Evolutionary conservation across 2,797 vertebrate genomes (phyloP), one percentile per base, ranked within the genome.

Genomic region (Pipistrellus kuhlii): DNA sequence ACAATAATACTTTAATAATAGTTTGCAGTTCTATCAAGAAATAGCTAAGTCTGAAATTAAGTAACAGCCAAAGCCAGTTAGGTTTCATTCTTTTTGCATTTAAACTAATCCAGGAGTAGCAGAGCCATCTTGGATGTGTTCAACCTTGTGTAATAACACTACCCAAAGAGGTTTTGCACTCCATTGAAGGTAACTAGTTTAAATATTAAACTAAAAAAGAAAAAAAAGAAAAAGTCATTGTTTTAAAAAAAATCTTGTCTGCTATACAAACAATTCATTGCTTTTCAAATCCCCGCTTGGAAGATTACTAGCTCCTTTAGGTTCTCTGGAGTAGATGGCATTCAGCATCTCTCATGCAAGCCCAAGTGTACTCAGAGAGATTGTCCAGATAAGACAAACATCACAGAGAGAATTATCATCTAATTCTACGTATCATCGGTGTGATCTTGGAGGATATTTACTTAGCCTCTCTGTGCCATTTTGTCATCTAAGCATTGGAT

Each of bases 371-470:
- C 20, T 2, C 11, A 17, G 3, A n/a, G 20, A 17, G 32, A 51
- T 59, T 0, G 0, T 46, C 23, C 6, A 0, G 25, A 0, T 25
- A 72, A 62, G 0, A 2, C 2, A 7, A 11, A 10, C 0, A 0
- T 21, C 23, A 7, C 13, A n/a, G 27, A 32, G 17, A 78, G 32
- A 9, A 12, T 20, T 6, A 18, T 3, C 25, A 27, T 9, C 57
- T 18, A 8, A 17, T 25, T 73, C 23, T 38, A 41, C 20, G 8
- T 5, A 38, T 8, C 48, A 15, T 4, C 87, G 62, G 27, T 41
- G 57, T 68, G 59, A 32, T 27, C 35, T 5, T 55, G 3, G 2
- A 51, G 0, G 20, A 85, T 32, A 85, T 32, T 38, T 41, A 17
- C 17, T 66, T 20, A 30, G 41, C 27, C 4, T 69, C 44, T 93